Evolutionary conservation across 2,888 invertebrate species (phyloP), one percentile per base, ranked within the genome.

Genomic region (Trissonchulus sp.): DNA sequence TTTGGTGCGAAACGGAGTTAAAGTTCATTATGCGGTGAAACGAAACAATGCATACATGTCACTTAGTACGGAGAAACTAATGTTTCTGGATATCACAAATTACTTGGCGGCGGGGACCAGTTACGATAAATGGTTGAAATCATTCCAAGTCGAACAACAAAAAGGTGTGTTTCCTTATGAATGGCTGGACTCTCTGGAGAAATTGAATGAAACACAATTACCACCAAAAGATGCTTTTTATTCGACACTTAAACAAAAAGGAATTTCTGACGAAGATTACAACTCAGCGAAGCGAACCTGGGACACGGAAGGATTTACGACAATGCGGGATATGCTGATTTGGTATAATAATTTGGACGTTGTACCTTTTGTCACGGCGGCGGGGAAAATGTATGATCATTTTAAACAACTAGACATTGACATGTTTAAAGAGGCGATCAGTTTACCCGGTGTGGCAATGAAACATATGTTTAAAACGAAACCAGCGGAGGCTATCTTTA

Each of bases 321-420:
- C 74, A 3, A 30, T 74, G 63, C 37, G 28, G 48, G 73, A 72
- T 33, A 72, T 75, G 38, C 77, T 79, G 8, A 34, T 63, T 2
- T 60, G 28, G 31, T 74, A 77, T 33, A 79, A 78, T 31, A 74
- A 37, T 23, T 38, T 63, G n/a, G 79, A 78, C 2, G 74, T 69
- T 37, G 63, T 73, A 33, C 75, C 28, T 2, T 79, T 78, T 48
- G 74, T 79, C 1, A 75, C 69, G 65, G 79, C 78, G 33, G 74
- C 73, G 1, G 77, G 36, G 1, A 76, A 65, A 76, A 80, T 80
- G 73, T 77, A 78, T 30, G 74, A 71, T 15, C 68, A 23, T 23
- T 78, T 72, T 1, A 78, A n/a, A 2, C 23, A 34, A 28, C 31
- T 62, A 15, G 65, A 35, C 3, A 69, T 74, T n/a, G 74, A 74